A percentile compares a stretch with the other conserved stretches of the same genome.
Conservation (phyloP, 2,888 invertebrate species). For the Leptopilina syphax region DNA sequence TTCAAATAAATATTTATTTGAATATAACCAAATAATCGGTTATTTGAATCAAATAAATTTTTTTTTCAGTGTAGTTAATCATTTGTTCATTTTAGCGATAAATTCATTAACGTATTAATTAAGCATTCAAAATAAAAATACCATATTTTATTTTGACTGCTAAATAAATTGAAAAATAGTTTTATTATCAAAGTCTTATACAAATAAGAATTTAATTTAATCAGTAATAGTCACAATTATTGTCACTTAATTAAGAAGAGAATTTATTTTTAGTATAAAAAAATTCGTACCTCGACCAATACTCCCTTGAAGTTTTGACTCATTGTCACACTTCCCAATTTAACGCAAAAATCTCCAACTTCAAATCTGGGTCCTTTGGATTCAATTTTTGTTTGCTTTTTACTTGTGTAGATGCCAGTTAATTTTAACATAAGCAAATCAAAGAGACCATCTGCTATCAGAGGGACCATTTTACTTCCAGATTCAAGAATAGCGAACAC, state of each 20-base stretch:
- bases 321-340: constrained; percentile 94
- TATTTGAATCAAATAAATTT: too few species aligned
- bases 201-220: too few species aligned
- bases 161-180: too few species aligned
- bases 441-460: constrained; percentile 94
- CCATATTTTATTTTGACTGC: too few species aligned
- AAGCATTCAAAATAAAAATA: too few species aligned
- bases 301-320: constrained; percentile 96
- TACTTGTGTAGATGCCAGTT: constrained; percentile 90
- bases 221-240: too few species aligned
- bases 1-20: too few species aligned
- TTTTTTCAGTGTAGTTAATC: too few species aligned
- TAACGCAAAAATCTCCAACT: constrained; percentile 94
- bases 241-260: background rate
- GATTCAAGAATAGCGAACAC: constrained; percentile 95
- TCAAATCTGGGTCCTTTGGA: constrained; percentile 93
- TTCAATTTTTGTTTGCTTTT: constrained; percentile 93
- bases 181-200: too few species aligned
- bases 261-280: constrained; percentile 12
- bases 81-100: too few species aligned
- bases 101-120: too few species aligned
- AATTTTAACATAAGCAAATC: constrained; percentile 94
- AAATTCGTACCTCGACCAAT: constrained; percentile 86
- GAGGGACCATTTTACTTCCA: constrained; percentile 89
- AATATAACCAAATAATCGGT: too few species aligned